phyloP scores from a whole-genome alignment of 2,888 invertebrate species.

The Piscicola geometra region DNA sequence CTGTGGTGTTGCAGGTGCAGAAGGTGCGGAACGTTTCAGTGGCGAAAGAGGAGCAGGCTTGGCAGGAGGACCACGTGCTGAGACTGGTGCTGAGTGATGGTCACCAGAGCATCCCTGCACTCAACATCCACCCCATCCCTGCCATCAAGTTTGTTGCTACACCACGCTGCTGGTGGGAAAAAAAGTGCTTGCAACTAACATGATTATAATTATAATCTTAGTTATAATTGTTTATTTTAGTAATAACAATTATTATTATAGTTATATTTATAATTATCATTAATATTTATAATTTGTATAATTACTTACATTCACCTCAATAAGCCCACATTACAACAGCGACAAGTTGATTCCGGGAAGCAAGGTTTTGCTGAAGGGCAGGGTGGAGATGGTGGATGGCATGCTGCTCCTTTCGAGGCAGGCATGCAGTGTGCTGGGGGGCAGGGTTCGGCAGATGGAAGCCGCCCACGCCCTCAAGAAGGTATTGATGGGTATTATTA shows the following conservation, averaged over 20 bases:
- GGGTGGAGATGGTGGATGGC: constrained; percentile 67
- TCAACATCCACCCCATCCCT: constrained; percentile 65
- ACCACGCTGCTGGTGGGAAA: background rate
- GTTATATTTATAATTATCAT: background rate
- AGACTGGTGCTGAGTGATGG: constrained; percentile 82
- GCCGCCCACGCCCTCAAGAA: constrained; percentile 71
- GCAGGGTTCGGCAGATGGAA: constrained; percentile 72
- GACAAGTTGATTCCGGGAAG: constrained; percentile 84
- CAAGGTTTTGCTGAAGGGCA: constrained; percentile 64
- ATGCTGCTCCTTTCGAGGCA: constrained; percentile 68
- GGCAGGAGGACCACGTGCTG: constrained; percentile 66
- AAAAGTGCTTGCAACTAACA: background rate
- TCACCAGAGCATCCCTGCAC: constrained; percentile 69
- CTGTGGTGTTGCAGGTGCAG: constrained; percentile 74
- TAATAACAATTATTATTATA: too few species aligned
- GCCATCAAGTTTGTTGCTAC: constrained; percentile 16
- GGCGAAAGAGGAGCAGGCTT: constrained; percentile 67
- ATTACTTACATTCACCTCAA: too few species aligned
- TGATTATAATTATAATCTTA: background rate
- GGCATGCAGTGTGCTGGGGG: constrained; percentile 73
- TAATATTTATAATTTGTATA: background rate
- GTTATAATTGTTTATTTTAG: background rate
- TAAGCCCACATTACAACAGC: constrained; percentile 53
- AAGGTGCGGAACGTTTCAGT: constrained; percentile 82
- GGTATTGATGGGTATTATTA: too few species aligned